Evolutionary conservation across 2,797 vertebrate genomes (phyloP).

Genomic region (Neosilurus mollespiculum): DNA sequence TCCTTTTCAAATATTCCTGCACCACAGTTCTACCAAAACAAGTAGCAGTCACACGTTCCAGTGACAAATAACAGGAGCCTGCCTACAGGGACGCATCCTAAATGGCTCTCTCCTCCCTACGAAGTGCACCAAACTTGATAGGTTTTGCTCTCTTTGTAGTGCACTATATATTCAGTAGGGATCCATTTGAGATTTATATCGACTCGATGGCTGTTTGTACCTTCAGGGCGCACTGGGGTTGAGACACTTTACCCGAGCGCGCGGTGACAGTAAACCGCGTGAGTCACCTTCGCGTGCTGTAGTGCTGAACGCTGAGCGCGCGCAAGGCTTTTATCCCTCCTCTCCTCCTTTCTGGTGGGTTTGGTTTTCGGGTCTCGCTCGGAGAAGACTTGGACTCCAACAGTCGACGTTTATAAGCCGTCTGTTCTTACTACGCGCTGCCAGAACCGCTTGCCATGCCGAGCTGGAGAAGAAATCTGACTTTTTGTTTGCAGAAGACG

Average conservation of each 20-base stretch:
- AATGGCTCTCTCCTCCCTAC: background rate
- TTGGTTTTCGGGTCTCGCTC: too few species aligned
- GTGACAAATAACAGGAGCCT: background rate
- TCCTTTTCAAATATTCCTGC: background rate
- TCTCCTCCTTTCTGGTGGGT: too few species aligned
- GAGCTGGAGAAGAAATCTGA: slow-evolving; percentile 89
- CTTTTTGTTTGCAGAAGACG: slow-evolving; percentile 89
- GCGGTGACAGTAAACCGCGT: background rate
- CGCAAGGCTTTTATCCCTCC: background rate
- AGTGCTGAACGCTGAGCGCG: background rate
- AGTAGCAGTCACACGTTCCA: background rate
- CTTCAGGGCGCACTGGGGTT: background rate
- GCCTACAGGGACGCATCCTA: background rate
- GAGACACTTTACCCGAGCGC: background rate
- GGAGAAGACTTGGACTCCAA: slow-evolving; percentile 11
- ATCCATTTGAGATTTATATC: background rate
- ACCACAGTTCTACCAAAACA: background rate
- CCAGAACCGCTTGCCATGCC: slow-evolving; percentile 73
- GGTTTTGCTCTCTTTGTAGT: background rate
- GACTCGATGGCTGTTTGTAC: background rate
- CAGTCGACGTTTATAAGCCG: background rate
- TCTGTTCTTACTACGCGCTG: background rate
- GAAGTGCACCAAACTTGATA: slow-evolving; percentile 6
- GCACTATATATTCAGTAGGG: background rate
- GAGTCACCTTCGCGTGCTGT: slow-evolving; percentile 1